Evolutionary conservation across 2,888 invertebrate genomes (phyloP).

Genomic region (Coelogynopora nodosa): DNA sequence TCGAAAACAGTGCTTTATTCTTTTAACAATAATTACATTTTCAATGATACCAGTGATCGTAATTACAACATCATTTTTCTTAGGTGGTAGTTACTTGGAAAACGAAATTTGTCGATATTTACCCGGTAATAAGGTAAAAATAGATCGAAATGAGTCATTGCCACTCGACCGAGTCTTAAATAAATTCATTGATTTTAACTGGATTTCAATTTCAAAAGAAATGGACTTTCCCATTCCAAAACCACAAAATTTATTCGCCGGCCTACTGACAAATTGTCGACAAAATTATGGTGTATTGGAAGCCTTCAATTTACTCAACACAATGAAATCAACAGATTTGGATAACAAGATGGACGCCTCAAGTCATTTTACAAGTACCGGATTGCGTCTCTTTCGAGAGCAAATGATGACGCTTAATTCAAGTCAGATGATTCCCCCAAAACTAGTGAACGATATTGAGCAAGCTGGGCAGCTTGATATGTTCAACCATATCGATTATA

Average conservation of each 20-base stretch:
- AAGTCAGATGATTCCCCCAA: background rate
- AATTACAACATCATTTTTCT: background rate
- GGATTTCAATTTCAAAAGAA: background rate
- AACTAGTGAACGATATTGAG: background rate
- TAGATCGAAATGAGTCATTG: background rate
- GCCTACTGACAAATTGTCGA: background rate
- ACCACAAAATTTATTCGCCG: background rate
- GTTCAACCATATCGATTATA: background rate
- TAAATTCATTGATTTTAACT: background rate
- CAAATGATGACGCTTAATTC: background rate
- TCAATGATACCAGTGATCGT: background rate
- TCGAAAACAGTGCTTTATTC: background rate
- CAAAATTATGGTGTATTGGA: background rate
- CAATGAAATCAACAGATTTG: background rate
- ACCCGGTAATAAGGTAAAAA: background rate
- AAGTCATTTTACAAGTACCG: background rate
- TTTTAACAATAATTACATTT: background rate
- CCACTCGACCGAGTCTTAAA: background rate
- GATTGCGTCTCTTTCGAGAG: background rate
- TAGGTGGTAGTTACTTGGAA: background rate
- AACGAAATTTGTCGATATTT: constrained; percentile 12
- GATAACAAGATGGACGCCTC: background rate
- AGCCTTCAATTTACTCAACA: background rate
- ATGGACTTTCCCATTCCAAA: constrained; percentile 1
- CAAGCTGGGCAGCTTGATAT: background rate